These are phyloP conservation scores for Scatophagus argus DNA, from an alignment of 2,113 vertebrate genomes.

Conservation along the genomic window DNA sequence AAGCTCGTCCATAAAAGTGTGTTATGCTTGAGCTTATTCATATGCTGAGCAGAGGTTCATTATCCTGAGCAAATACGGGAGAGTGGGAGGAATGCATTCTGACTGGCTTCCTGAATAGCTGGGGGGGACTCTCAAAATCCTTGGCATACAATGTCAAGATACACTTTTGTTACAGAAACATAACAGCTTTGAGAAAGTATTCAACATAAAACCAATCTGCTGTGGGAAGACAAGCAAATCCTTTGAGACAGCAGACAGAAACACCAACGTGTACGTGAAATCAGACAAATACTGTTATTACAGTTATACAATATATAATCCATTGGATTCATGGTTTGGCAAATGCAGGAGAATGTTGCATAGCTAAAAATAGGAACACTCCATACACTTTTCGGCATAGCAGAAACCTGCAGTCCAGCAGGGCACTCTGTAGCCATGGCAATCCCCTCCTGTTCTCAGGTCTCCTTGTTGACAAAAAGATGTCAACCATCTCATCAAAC, in stretches of 20 bases:
- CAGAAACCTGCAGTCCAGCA: conserved; percentile 40
- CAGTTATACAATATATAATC: conserved; percentile 22
- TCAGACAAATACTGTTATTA: conserved; percentile 19
- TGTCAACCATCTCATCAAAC: conserved; percentile 72
- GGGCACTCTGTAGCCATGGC: conserved; percentile 73
- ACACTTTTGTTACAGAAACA: conserved; percentile 54
- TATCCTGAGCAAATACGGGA: conserved; percentile 70
- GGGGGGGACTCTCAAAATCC: conserved; percentile 57
- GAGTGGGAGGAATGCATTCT: conserved; percentile 59
- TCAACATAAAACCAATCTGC: conserved; percentile 63
- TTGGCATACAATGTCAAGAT: conserved; percentile 42
- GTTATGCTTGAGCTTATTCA: conserved; percentile 69
- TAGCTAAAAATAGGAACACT: conserved; percentile 51
- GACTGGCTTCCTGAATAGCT: conserved; percentile 50
- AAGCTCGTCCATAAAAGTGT: conserved; percentile 49
- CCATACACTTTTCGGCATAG: conserved; percentile 34
- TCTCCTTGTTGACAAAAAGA: conserved; percentile 65
- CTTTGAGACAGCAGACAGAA: conserved; percentile 33
- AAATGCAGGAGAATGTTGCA: conserved; percentile 32
- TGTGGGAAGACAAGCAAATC: conserved; percentile 38
- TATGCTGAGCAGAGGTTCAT: conserved; percentile 76
- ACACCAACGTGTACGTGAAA: neutral
- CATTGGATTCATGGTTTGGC: neutral
- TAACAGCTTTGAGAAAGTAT: conserved; percentile 41
- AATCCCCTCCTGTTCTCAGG: conserved; percentile 49